Conservation (phyloP, 2,113 vertebrate genomes). For the Collichthys lucidus region DNA sequence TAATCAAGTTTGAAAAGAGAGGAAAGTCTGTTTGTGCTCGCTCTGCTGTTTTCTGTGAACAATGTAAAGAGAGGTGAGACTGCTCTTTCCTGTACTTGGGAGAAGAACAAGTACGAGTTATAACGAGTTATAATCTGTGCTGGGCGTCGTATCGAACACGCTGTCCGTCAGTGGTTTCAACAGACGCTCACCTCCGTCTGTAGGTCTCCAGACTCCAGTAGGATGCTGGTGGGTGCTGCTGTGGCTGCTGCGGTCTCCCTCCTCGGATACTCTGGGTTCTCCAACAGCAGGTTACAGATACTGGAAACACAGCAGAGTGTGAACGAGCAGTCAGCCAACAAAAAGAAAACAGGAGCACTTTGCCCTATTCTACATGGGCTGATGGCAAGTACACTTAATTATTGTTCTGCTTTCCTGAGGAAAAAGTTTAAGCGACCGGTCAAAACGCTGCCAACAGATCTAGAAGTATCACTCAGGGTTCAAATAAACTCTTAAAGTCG, state of each 20-base stretch:
- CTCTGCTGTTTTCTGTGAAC: background rate
- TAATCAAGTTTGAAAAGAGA: background rate
- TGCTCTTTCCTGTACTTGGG: too few relatives aligned
- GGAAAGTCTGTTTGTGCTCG: background rate
- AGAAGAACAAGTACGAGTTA: too few relatives aligned
- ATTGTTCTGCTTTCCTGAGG: background rate
- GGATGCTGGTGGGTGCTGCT: conserved; percentile 90
- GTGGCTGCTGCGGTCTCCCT: conserved; percentile 86
- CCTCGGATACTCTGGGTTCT: conserved; percentile 94
- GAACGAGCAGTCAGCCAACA: background rate
- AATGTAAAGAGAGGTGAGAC: background rate
- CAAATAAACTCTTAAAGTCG: background rate
- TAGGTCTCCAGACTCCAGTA: conserved; percentile 91
- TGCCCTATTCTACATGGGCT: background rate
- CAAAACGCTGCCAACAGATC: background rate
- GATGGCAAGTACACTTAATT: background rate
- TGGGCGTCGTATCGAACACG: too few relatives aligned
- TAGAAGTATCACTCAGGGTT: background rate
- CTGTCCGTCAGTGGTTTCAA: too few relatives aligned
- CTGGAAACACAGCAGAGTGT: conserved; percentile 78
- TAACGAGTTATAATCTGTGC: too few relatives aligned
- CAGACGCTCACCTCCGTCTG: conserved; percentile 74
- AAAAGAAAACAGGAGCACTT: background rate
- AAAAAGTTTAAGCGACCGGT: background rate
- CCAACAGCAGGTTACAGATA: conserved; percentile 96